phyloP scores from a whole-genome alignment of 1,140 invertebrate genomes.

The Drosophila subobscura region DNA sequence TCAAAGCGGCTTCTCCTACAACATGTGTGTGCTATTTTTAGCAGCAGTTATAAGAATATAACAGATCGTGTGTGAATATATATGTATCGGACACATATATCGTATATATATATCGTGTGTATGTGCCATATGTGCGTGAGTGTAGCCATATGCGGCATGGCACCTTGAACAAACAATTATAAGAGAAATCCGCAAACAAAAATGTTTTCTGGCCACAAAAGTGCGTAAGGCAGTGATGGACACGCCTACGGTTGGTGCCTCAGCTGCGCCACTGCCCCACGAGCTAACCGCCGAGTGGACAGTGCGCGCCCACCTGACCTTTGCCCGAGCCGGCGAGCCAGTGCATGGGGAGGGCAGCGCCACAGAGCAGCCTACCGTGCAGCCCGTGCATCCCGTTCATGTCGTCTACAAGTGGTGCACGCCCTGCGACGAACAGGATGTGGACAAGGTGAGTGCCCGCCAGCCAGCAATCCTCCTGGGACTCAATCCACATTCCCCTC shows the following conservation, averaged over 20 bases:
- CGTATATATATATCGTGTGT: constrained; percentile 1
- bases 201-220: constrained; percentile 20
- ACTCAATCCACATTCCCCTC: constrained; percentile 8
- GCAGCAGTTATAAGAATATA: constrained; percentile 46
- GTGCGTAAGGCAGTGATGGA: constrained; percentile 26
- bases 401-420: constrained; percentile 73
- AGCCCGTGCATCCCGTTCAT: constrained; percentile 64
- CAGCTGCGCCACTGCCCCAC: constrained; percentile 60
- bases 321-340: constrained; percentile 70
- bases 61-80: constrained; percentile 43
- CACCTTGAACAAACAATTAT: constrained; percentile 38
- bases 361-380: constrained; percentile 33
- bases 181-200: neutral
- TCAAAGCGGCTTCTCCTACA: constrained; percentile 28
- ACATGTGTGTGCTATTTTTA: constrained; percentile 55
- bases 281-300: constrained; percentile 83
- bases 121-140: constrained; percentile 27
- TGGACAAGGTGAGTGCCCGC: constrained; percentile 38
- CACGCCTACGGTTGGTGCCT: constrained; percentile 15
- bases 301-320: constrained; percentile 80
- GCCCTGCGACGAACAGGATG: constrained; percentile 56
- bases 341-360: constrained; percentile 61
- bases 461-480: no score
- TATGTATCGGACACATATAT: constrained; percentile 1
- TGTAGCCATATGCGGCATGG: constrained; percentile 18